phyloP scores from a whole-genome alignment of 2,797 vertebrate species.

The Acipenser ruthenus region DNA sequence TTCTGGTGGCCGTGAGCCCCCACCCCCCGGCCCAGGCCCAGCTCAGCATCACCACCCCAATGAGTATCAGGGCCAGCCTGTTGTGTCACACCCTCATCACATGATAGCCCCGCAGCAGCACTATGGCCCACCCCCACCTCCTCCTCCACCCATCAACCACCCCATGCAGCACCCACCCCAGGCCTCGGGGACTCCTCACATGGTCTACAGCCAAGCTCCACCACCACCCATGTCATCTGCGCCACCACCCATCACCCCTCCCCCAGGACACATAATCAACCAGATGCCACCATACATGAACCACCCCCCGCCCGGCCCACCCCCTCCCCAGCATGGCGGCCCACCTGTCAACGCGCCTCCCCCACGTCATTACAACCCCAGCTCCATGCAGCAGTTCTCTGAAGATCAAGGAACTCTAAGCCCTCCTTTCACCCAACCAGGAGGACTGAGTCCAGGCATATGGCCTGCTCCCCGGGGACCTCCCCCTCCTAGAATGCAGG shows the following conservation, averaged over 20 bases:
- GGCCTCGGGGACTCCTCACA: slow-evolving; percentile 80
- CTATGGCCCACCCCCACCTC: slow-evolving; percentile 87
- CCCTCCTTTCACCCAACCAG: slow-evolving; percentile 91
- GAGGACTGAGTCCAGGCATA: slow-evolving; percentile 91
- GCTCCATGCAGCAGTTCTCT: slow-evolving; percentile 83
- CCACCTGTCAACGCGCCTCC: slow-evolving; percentile 84
- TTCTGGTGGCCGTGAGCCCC: slow-evolving; percentile 68
- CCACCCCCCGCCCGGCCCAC: slow-evolving; percentile 87
- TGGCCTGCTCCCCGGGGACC: slow-evolving; percentile 93
- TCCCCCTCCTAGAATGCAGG: slow-evolving; percentile 90
- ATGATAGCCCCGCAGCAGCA: slow-evolving; percentile 94
- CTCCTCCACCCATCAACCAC: slow-evolving; percentile 83
- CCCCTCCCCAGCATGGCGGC: slow-evolving; percentile 78
- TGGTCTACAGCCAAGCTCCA: slow-evolving; percentile 95
- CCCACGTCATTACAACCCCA: slow-evolving; percentile 92
- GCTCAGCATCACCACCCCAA: slow-evolving; percentile 78
- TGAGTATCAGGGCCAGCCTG: slow-evolving; percentile 86
- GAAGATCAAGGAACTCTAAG: slow-evolving; percentile 98
- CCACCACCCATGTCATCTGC: slow-evolving; percentile 86
- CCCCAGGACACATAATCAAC: slow-evolving; percentile 88
- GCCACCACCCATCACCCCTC: slow-evolving; percentile 90
- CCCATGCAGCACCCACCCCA: slow-evolving; percentile 91
- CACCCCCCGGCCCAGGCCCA: slow-evolving; percentile 65
- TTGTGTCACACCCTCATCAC: slow-evolving; percentile 87
- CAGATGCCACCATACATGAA: slow-evolving; percentile 94